A percentile compares a stretch with the other conserved stretches of the same genome.
phyloP scores from a whole-genome alignment of 2,113 vertebrate genomes.

The Tylochromis polylepis region DNA sequence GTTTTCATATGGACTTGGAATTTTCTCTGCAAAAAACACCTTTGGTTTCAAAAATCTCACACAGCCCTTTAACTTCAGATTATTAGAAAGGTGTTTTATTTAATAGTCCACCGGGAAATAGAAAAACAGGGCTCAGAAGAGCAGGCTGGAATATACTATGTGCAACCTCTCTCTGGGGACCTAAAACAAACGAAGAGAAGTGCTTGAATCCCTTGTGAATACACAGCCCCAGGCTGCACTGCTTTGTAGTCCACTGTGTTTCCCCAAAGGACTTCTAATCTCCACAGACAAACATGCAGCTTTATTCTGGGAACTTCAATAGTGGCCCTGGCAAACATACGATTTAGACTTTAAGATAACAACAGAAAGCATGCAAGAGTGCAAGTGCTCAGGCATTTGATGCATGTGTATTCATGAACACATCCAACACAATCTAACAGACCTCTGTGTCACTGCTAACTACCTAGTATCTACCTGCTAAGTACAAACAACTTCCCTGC shows the following conservation, averaged over 20 bases:
- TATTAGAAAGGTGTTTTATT: constrained; percentile 43
- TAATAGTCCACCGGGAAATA: constrained; percentile 18
- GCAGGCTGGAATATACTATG: constrained; percentile 25
- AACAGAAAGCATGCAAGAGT: constrained; percentile 15
- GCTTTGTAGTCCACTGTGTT: constrained; percentile 59
- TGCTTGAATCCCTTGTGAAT: constrained; percentile 56
- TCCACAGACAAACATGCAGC: constrained; percentile 46
- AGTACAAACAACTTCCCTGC: background rate
- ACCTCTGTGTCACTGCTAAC: constrained; percentile 2
- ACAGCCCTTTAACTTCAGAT: constrained; percentile 7
- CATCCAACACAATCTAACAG: background rate
- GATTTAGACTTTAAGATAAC: constrained; percentile 43
- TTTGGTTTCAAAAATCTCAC: background rate
- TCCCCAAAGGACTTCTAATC: constrained; percentile 53
- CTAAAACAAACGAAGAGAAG: constrained; percentile 63
- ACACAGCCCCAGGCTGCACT: constrained; percentile 52
- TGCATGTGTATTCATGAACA: background rate
- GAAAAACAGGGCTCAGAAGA: constrained; percentile 43
- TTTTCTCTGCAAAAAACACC: background rate
- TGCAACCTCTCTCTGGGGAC: constrained; percentile 44
- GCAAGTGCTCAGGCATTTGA: constrained; percentile 11
- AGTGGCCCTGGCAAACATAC: constrained; percentile 44
- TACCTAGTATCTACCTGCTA: background rate
- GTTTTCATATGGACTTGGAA: background rate
- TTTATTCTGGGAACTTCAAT: constrained; percentile 54